phyloP scores from a whole-genome alignment of 2,888 invertebrate genomes.

The Encarsia formosa region DNA sequence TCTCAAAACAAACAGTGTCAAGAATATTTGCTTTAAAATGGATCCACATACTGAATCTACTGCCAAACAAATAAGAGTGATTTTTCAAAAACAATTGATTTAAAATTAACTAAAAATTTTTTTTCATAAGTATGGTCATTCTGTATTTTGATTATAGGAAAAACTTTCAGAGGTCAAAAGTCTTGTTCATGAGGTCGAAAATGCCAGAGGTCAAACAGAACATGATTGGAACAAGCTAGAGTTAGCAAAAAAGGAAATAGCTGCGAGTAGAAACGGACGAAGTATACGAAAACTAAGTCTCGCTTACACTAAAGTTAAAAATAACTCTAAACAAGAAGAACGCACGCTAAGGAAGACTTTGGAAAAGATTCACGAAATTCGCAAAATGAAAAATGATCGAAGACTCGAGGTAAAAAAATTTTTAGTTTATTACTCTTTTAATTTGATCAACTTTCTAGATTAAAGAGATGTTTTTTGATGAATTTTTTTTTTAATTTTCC shows the following conservation, averaged over 20 bases:
- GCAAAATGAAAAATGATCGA: constrained; percentile 80
- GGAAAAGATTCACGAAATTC: constrained; percentile 81
- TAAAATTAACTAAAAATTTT: too few relatives aligned
- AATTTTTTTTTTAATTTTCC: constrained; percentile 12
- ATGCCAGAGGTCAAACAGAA: constrained; percentile 73
- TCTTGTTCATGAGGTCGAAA: constrained; percentile 78
- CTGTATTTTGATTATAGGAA: too few relatives aligned
- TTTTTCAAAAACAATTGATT: too few relatives aligned
- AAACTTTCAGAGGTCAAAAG: too few relatives aligned
- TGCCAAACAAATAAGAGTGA: too few relatives aligned
- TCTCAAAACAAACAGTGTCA: too few relatives aligned
- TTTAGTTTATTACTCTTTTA: background rate
- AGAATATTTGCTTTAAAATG: too few relatives aligned
- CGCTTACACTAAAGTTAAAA: constrained; percentile 72
- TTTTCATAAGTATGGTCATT: too few relatives aligned
- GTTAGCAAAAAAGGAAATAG: too few relatives aligned
- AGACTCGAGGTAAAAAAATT: constrained; percentile 63
- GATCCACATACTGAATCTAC: too few relatives aligned
- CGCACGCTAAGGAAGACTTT: constrained; percentile 75
- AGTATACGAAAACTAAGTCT: constrained; percentile 75
- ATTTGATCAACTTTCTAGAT: background rate
- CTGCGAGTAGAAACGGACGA: too few relatives aligned
- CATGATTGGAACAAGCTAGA: constrained; percentile 76
- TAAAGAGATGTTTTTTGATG: background rate
- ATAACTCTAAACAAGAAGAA: constrained; percentile 80